Evolutionary conservation across 2,888 invertebrate species (phyloP).

Genomic region (Zaprionus bogoriensis): DNA sequence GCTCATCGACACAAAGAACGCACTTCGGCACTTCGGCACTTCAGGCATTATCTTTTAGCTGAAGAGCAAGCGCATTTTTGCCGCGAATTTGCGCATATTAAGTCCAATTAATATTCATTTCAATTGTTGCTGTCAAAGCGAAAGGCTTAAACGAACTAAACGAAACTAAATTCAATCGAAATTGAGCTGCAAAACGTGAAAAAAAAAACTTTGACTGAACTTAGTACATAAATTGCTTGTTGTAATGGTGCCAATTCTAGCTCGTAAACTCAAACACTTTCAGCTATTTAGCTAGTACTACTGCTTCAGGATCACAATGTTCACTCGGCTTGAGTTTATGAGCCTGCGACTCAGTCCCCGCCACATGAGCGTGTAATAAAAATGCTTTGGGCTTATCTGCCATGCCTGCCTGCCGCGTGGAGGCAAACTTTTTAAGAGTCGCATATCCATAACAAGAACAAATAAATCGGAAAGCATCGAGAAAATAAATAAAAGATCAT

Average conservation of each 20-base stretch:
- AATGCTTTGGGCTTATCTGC: not conserved
- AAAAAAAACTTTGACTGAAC: no score
- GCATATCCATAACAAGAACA: constrained; percentile 42
- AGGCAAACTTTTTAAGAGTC: constrained; percentile 16
- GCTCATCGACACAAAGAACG: not conserved
- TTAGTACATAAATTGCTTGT: no score
- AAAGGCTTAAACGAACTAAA: no score
- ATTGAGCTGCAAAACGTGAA: no score
- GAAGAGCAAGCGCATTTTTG: not conserved
- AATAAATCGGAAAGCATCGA: constrained; percentile 52
- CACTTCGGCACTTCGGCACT: no score
- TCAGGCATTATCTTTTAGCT: not conserved
- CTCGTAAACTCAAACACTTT: not conserved
- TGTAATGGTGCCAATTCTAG: no score
- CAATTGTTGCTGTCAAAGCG: no score
- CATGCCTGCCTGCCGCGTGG: not conserved
- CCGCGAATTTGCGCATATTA: no score
- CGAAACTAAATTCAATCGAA: no score
- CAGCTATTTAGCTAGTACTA: not conserved
- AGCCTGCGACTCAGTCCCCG: not conserved
- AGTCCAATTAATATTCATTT: no score
- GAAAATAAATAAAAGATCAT: constrained; percentile 69
- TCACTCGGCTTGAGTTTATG: not conserved
- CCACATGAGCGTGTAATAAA: not conserved
- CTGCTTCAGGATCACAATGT: not conserved